Base-by-base conservation (phyloP, 1,140 invertebrate species). In the Neomicropteryx cornuta region DNA sequence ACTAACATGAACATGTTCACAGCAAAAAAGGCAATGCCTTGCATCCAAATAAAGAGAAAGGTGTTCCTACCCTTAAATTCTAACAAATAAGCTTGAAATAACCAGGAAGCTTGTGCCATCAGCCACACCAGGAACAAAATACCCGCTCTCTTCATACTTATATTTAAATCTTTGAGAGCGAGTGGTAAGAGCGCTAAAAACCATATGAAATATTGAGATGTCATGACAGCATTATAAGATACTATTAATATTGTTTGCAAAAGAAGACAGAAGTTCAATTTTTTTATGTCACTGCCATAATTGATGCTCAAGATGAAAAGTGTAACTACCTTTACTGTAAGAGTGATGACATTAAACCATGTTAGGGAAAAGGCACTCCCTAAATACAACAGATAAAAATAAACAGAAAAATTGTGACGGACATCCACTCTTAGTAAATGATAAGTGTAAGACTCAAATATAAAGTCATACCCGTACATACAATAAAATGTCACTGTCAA, bases 171-270 rank as follows among this genome's bases (percentile, higher is more conserved):
- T 18, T 76, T 83, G 10, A 77, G 71, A 54, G 72, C 87, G 27
- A 87, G 45, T 1, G 93, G 92, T 13, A 97, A 60, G 5, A 97
- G 54, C 13, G 85, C 84, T 22, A 97, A 58, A 56, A 94, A 97
- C 95, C 96, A 98, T 23, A 98, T 71, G 51, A 98, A 98, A 61
- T 98, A 99, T 65, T 99, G 94, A 13, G 91, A 94, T 8, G 96
- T 99, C 44, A 93, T 76, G 0, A 99, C 95, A 56, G 92, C 89
- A 66, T 99, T 99, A 48, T 89, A 95, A 4, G 81, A 81, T 0
- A 99, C 96, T 53, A 98, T 81, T 3, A 87, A 73, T 45, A 90
- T 84, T 0, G 92, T 85, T 52, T 89, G 77, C 1, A 79, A 60
- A 43, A 98, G 89, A 40, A 95, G 71, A 19, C 81, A 81, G 60